Conservation (phyloP, 2,888 invertebrate species). For the Reticulitermes lucifugus region DNA sequence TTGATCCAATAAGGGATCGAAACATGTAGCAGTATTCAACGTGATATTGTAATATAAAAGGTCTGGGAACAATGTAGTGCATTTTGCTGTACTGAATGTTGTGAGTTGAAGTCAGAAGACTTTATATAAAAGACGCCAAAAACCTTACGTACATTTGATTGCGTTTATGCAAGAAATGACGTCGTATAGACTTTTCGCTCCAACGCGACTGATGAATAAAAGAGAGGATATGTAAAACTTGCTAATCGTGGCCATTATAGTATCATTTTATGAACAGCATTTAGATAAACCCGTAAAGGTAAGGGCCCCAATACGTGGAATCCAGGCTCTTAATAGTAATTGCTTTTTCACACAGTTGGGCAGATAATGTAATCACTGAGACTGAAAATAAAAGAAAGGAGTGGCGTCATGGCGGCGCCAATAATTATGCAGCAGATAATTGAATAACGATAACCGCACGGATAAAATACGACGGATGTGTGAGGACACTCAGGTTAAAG, state of each 20-base stretch:
- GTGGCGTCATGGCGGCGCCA: background rate
- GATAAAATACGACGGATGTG: background rate
- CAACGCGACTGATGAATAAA: background rate
- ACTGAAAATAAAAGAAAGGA: background rate
- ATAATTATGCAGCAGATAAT: background rate
- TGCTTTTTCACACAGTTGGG: background rate
- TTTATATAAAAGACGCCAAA: too few species aligned
- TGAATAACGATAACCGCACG: background rate
- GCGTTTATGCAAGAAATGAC: too few species aligned
- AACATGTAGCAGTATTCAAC: too few species aligned
- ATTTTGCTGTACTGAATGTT: too few species aligned
- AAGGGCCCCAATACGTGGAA: background rate
- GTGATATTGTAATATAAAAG: too few species aligned
- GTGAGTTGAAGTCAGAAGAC: too few species aligned
- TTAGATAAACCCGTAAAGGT: background rate
- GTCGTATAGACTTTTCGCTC: background rate
- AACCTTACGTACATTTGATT: too few species aligned
- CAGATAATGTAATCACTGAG: conserved; percentile 8
- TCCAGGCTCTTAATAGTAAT: background rate
- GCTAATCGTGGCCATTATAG: background rate
- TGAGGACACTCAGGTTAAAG: background rate
- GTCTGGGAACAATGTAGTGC: too few species aligned
- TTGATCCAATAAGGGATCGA: too few species aligned
- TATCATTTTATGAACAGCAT: background rate
- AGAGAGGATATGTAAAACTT: background rate